Percentiles rank a stretch among this genome's conserved stretches.
Conservation (phyloP, 2,888 invertebrate species). For the Rugalucina vietnamica region DNA sequence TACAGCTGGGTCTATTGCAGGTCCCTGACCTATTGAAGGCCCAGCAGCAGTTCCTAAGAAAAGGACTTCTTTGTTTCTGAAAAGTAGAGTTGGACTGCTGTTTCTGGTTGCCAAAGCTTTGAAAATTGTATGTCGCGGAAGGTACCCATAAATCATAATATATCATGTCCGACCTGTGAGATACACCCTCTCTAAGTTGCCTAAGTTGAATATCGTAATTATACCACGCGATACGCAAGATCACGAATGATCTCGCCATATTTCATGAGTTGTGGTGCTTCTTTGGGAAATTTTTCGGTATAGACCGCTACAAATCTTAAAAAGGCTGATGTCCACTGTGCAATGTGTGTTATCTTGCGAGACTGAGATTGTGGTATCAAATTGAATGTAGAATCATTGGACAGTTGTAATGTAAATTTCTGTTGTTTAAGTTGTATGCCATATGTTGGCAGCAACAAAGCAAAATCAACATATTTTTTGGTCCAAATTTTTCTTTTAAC, state of each 20-base stretch:
- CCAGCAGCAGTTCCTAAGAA: conserved; percentile 2
- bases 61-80: background rate
- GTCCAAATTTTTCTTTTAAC: background rate
- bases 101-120: background rate
- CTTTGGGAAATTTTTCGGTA: conserved; percentile 16
- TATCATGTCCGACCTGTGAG: background rate
- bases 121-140: background rate
- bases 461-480: background rate
- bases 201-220: background rate
- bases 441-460: background rate
- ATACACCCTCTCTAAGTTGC: background rate
- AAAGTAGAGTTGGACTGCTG: background rate
- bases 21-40: background rate
- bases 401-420: background rate
- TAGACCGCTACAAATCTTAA: conserved; percentile 34
- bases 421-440: background rate
- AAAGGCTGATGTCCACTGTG: conserved; percentile 35
- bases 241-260: conserved; percentile 42
- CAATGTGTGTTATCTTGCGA: background rate
- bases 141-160: conserved; percentile 2
- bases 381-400: background rate
- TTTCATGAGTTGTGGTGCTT: conserved; percentile 43
- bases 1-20: background rate
- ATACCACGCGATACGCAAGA: conserved; percentile 23
- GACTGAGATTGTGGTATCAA: background rate